Conservation (phyloP, 2,888 invertebrate species). For the Pandemis corylana region DNA sequence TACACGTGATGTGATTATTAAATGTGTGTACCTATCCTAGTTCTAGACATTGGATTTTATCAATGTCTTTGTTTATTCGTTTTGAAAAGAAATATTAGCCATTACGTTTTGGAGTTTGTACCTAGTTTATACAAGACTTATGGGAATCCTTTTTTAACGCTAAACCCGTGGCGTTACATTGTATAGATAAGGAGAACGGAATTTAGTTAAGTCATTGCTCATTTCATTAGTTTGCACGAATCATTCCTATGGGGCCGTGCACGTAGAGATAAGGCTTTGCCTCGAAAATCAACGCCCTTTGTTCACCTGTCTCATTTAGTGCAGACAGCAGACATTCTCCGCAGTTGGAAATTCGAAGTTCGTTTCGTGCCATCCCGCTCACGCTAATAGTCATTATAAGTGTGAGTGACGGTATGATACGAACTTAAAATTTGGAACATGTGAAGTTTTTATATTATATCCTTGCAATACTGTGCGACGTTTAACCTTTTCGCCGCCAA, state of each 20-base stretch:
- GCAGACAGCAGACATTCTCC: no score
- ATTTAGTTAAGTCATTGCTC: slow-evolving; percentile 58
- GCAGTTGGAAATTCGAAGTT: no score
- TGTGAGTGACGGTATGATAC: no score
- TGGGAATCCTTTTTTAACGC: slow-evolving; percentile 14
- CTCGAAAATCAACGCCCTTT: slow-evolving; percentile 33
- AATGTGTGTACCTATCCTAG: slow-evolving; percentile 23
- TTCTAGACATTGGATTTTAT: slow-evolving; percentile 26
- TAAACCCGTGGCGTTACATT: slow-evolving; percentile 4
- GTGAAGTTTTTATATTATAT: no score
- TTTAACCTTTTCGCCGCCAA: no score
- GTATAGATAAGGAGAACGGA: background rate
- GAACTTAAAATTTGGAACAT: no score
- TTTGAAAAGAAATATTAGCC: slow-evolving; percentile 12
- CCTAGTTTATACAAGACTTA: slow-evolving; percentile 27
- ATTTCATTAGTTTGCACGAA: slow-evolving; percentile 87
- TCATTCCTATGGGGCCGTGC: slow-evolving; percentile 83
- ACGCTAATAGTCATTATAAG: no score
- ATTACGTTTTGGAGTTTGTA: slow-evolving; percentile 30
- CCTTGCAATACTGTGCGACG: no score
- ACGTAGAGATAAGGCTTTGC: slow-evolving; percentile 55
- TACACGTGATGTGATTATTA: slow-evolving; percentile 33
- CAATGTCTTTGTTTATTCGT: slow-evolving; percentile 25
- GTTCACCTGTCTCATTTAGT: slow-evolving; percentile 23
- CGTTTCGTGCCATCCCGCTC: no score